Evolutionary conservation across 2,797 vertebrate species (phyloP), one percentile per base, ranked within the genome.

Genomic region (Nannoperca australis): DNA sequence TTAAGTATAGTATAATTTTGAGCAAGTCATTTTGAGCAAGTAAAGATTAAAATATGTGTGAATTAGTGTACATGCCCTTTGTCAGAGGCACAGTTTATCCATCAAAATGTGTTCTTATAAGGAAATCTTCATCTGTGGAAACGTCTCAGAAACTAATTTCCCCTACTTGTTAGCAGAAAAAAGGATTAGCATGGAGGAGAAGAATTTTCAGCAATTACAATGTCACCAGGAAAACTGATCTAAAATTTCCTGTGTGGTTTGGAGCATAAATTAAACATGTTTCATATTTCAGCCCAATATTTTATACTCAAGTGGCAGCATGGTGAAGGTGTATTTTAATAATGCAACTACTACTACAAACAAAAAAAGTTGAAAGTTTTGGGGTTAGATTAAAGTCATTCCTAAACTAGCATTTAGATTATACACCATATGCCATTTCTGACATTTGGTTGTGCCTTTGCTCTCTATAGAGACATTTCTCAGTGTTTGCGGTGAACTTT

Each of bases 401-500:
- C 27, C 34, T 66, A 62, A 49, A 73, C 14, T 50, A 27, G 1
- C 5, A 18, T 44, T 27, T 18, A 56, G 5, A 59, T 24, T 9
- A 27, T 34, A 13, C 13, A 6, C 11, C 12, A 0, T 51, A 24
- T 3, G 24, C 24, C 24, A 62, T 64, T 62, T 78, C 15, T 76
- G 20, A 70, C 34, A 34, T 13, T 11, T 60, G 0, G 3, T 64
- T 82, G 8, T 83, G 3, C 2, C 15, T 85, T 70, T 79, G 3
- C 5, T 87, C 18, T 69, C 38, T 15, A 40, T 92, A 97, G 96
- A 95, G 95, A 83, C 92, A 95, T 94, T 97, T 97, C 87, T 93
- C 94, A 32, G 94, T 96, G 84, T 96, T 98, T 82, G 92, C 94
- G 0, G 94, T 97, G 82, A 95, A 95, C 87, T 95, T 95, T 24